These are phyloP conservation scores for Echiichthys vipera DNA, from an alignment of 2,797 vertebrate species.

Conservation along the genomic window DNA sequence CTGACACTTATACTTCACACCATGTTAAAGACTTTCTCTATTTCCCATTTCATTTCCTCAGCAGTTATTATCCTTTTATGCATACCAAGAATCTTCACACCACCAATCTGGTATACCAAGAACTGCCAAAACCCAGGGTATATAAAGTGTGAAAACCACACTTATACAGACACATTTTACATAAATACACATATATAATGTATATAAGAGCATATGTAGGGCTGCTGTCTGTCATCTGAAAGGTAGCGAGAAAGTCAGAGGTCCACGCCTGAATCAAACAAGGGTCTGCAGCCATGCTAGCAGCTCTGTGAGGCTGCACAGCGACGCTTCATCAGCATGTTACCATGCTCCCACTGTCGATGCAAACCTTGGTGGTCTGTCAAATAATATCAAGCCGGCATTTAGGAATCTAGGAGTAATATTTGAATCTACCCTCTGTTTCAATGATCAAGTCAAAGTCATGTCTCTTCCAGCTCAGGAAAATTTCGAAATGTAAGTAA, in stretches of 20 bases:
- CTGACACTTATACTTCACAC: slow-evolving; percentile 68
- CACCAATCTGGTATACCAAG: slow-evolving; percentile 10
- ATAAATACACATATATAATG: slow-evolving; percentile 16
- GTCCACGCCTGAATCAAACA: background rate
- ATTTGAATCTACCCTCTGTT: too few species aligned
- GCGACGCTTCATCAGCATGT: background rate
- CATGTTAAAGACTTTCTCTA: slow-evolving; percentile 55
- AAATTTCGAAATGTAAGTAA: too few species aligned
- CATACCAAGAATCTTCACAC: slow-evolving; percentile 38
- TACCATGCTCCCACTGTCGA: background rate
- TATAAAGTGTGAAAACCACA: slow-evolving; percentile 37
- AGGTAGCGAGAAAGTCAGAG: slow-evolving; percentile 1
- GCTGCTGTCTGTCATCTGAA: background rate
- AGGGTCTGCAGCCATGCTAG: background rate
- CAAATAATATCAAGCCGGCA: too few species aligned
- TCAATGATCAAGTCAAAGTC: too few species aligned
- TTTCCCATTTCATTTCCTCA: slow-evolving; percentile 59
- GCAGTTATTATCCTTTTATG: slow-evolving; percentile 61
- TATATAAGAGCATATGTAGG: slow-evolving; percentile 1
- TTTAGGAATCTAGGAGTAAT: too few species aligned
- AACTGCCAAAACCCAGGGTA: slow-evolving; percentile 23
- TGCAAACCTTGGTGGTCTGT: too few species aligned
- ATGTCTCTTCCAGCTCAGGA: too few species aligned
- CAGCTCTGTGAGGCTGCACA: background rate
- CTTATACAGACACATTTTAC: slow-evolving; percentile 2